Evolutionary conservation across 2,113 vertebrate species (phyloP), one percentile per base, ranked within the genome.

Genomic region (Corynorhinus townsendii): DNA sequence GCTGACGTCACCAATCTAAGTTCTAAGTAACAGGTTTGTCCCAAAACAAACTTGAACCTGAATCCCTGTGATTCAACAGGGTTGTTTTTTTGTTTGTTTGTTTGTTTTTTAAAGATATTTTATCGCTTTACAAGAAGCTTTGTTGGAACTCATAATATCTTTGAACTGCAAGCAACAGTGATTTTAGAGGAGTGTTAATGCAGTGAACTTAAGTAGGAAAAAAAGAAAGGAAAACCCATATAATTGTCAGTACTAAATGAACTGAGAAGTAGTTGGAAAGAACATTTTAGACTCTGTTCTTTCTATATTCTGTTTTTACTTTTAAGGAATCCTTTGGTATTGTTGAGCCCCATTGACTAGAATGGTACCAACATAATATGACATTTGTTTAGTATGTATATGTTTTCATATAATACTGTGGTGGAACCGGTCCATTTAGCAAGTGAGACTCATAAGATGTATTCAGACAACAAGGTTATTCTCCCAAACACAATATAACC

Each of bases 161-260:
- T 94, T 49, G 85, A 96, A 95, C 80, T 95, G 75, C 84, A 96
- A 97, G 91, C 88, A 83, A 96, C 76, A 98, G 90, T 20, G 19
- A 90, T 97, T 98, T 98, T 96, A 94, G 92, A 97, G 93, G 95
- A 95, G 1, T 47, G 4, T 49, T 96, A 69, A 94, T 97, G 93
- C 95, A 86, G 91, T 84, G 83, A 97, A 62, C 86, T 97, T 97
- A 90, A 92, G 26, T 0, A n/a, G 40, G n/a, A 16, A 43, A 75
- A n/a, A 17, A 33, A 66, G 40, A 75, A 83, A 81, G 28, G 54
- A 90, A 93, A 94, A 47, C n/a, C 30, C 62, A 93, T 92, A 54
- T 91, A 96, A 96, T 94, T 91, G 90, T 96, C 8, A 52, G 56
- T 96, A 95, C 91, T 97, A 97, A 96, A 82, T 97, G 97, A 97